Base-by-base conservation (phyloP, 2,797 vertebrate species). In the Thalassophryne amazonica region DNA sequence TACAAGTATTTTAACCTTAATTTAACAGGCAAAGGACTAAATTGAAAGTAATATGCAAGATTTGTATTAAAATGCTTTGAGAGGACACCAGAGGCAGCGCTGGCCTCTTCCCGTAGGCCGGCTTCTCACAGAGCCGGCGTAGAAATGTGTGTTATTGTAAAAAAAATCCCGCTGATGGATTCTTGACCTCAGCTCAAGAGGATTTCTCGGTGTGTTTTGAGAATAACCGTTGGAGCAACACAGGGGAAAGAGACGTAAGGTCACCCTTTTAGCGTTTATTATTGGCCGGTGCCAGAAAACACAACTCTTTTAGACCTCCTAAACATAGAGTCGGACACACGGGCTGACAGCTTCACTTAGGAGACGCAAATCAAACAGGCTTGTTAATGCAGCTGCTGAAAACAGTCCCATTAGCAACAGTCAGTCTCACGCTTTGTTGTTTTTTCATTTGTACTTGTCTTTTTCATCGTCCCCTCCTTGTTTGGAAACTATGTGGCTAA, bases 321-420 rank as follows among this genome's bases (percentile, higher is more conserved):
- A 85, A 87, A 88, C 84, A 81, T 75, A 82, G 86, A 69, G 9
- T 60, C 25, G 79, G 78, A 85, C 85, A 78, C 84, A 84, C 60
- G 76, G 86, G 60, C 72, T 80, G 84, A 87, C 82, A 78, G 69
- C 81, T 86, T 84, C 81, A 80, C 84, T 67, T 72, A 57, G 78
- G 82, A 78, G 60, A 38, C 33, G 69, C 73, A 78, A 83, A 81
- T 88, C 84, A 85, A 80, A 80, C 76, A 64, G 70, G 58, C 61
- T 78, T 86, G 84, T 89, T 87, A 87, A 89, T 81, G 82, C 85
- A 88, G 88, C 84, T 88, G 89, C 79, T 81, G 84, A 85, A 81
- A 85, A 81, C 64, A 55, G 53, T 61, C 78, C 86, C 80, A 75
- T 78, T 68, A 78, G 82, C 71, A 67, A 38, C 69, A 69, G 73